These are phyloP conservation scores for Hermetia illucens DNA, from an alignment of 1,140 invertebrate species.

Conservation along the genomic window DNA sequence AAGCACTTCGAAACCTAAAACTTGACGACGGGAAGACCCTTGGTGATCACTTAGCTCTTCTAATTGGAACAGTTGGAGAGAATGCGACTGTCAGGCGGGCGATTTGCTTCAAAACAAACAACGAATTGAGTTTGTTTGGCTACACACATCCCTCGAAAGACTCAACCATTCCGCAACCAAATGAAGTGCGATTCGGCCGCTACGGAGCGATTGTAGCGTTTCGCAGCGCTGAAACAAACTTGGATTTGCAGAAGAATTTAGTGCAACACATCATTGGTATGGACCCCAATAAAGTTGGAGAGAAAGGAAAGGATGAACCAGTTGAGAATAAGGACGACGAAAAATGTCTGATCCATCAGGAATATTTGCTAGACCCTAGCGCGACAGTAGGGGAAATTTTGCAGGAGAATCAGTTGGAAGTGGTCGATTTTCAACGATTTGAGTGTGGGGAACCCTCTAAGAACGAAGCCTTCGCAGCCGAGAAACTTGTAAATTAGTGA, in stretches of 20 bases:
- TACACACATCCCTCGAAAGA: conserved; percentile 56
- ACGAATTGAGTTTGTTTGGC: conserved; percentile 42
- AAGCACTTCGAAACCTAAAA: conserved; percentile 46
- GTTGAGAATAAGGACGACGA: conserved; percentile 51
- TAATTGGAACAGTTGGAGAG: conserved; percentile 77
- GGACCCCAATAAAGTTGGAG: conserved; percentile 67
- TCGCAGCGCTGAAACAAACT: conserved; percentile 34
- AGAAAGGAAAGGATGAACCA: conserved; percentile 44
- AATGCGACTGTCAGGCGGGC: conserved; percentile 71
- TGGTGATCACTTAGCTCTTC: conserved; percentile 63
- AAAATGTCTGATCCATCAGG: conserved; percentile 65
- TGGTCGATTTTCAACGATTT: conserved; percentile 73
- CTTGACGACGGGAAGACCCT: conserved; percentile 51
- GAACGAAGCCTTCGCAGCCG: no score
- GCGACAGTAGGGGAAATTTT: conserved; percentile 60
- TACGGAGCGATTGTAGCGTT: conserved; percentile 70
- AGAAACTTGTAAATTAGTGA: no score
- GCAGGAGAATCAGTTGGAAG: conserved; percentile 44
- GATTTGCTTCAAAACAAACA: conserved; percentile 49
- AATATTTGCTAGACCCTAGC: conserved; percentile 67
- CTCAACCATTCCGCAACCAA: conserved; percentile 23
- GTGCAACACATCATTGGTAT: conserved; percentile 90
- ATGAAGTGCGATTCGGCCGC: conserved; percentile 51
- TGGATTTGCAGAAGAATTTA: conserved; percentile 47
- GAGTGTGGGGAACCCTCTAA: conserved; percentile 54